Evolutionary conservation across 2,113 vertebrate genomes (phyloP), one percentile per base, ranked within the genome.

Genomic region (Perca schrenkii): DNA sequence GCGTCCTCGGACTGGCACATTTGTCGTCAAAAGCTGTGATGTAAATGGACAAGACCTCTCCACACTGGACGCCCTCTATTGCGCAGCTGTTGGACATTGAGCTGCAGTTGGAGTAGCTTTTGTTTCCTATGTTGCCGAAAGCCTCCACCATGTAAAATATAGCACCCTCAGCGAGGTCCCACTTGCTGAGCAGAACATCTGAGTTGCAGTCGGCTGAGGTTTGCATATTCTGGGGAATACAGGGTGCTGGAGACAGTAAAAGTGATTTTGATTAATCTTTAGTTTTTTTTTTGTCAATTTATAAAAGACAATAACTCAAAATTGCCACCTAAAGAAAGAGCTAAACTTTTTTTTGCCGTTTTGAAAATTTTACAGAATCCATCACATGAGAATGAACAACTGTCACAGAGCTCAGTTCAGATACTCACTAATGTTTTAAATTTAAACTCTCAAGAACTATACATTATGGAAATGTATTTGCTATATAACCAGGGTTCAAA

Each of bases 1-100:
- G 83, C 22, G 34, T 54, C 31, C 21, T 58, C 0, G 82, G 86
- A 31, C 95, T 96, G 83, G 80, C 6, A 36, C 96, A 97, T 13
- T 96, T 78, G 0, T 94, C 12, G 4, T 96, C 93, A 16, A 68
- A 91, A 10, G 96, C 90, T 1, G 88, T 95, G 81, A 96, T 92
- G 75, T 70, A 87, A n/a, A 94, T 43, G 0, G 85, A 94, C 63
- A 97, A 66, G 49, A 89, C 88, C 31, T 96, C 92, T 54, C 96
- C 96, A 40, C 96, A 97, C 0, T 50, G 25, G n/a, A 96, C 6
- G 2, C 80, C 86, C 0, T 78, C 2, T 6, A 96, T 95, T 25
- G 75, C 79, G 36, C 96, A 97, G 91, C 91, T 96, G 92, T 89
- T 94, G 17, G 86, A 91, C 8, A 31, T 16, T 3, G 95, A 91